Evolutionary conservation across 2,797 vertebrate genomes (phyloP), one percentile per base, ranked within the genome.

Genomic region (Rhinoraja longicauda): DNA sequence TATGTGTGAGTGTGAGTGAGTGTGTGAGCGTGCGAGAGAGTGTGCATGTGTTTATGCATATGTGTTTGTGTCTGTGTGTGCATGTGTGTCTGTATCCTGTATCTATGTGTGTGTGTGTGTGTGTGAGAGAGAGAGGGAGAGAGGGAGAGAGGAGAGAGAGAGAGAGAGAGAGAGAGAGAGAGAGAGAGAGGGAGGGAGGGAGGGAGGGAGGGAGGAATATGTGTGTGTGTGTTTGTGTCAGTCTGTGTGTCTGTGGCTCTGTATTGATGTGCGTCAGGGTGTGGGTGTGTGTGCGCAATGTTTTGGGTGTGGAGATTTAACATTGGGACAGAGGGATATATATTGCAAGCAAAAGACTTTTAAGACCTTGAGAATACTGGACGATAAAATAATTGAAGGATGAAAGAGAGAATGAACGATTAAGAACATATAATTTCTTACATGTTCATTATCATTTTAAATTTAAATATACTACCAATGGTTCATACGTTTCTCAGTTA

Each of bases 291-390:
- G 2, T 12, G 64, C 19, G 4, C 3, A 72, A 10, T 62, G 13
- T 73, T 73, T 24, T 21, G 19, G 70, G 19, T 73, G 19, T 19
- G 19, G 17, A 70, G 19, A 70, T 73, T 12, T 12, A 67, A 67
- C 17, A 17, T 67, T 67, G 64, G 64, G n/a, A n/a, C n/a, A n/a
- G 81, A 21, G 36, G 24, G 13, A 19, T 67, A 12, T 64, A 70
- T 70, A 67, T 19, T 72, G 67, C 24, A 72, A 39, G 67, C 36
- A 91, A 72, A 91, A 70, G 86, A 90, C 86, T 32, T 90, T 70
- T 32, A 90, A 90, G 86, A 91, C 88, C 88, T 91, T 91, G 88
- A 91, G 24, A 91, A 72, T 10, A 91, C 29, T 91, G 6, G 32
- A 10, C 36, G 24, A 1, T 72, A 45, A 26, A 26, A 90, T 19